Conservation (phyloP, 2,113 vertebrate genomes). For the Peucedramus taeniatus region DNA sequence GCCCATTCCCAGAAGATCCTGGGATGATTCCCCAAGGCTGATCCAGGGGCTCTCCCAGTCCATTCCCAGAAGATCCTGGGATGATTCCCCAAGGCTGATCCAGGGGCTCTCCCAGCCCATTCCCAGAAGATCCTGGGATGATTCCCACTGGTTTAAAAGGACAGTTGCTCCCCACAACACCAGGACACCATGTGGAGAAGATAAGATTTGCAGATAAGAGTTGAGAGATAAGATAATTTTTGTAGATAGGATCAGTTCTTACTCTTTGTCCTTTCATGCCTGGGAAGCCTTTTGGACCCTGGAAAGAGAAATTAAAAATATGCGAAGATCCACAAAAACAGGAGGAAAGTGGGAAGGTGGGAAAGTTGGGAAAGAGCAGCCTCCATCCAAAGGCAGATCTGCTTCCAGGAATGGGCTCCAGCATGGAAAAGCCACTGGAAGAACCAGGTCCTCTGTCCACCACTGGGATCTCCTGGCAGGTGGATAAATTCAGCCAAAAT, state of each 20-base stretch:
- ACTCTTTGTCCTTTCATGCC: slow-evolving; percentile 84
- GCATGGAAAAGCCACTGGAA: background rate
- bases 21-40: background rate
- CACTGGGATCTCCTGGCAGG: background rate
- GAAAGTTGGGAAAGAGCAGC: background rate
- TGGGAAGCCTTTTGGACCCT: slow-evolving; percentile 79
- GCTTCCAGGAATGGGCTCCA: background rate
- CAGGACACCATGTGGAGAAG: fast-evolving
- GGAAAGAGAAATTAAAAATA: background rate
- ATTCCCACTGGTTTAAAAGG: background rate
- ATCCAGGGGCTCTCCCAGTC: background rate
- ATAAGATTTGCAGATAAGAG: background rate
- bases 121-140: background rate
- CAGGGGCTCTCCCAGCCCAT: fast-evolving
- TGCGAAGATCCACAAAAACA: background rate
- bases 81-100: background rate
- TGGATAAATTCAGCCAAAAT: background rate
- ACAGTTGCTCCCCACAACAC: background rate
- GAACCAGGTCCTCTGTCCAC: background rate
- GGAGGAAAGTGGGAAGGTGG: background rate
- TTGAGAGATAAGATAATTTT: too few relatives aligned
- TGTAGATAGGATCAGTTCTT: background rate
- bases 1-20: background rate
- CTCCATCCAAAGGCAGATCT: background rate
- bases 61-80: background rate